Evolutionary conservation across 1,140 invertebrate species (phyloP).

Genomic region (Delia radicum): DNA sequence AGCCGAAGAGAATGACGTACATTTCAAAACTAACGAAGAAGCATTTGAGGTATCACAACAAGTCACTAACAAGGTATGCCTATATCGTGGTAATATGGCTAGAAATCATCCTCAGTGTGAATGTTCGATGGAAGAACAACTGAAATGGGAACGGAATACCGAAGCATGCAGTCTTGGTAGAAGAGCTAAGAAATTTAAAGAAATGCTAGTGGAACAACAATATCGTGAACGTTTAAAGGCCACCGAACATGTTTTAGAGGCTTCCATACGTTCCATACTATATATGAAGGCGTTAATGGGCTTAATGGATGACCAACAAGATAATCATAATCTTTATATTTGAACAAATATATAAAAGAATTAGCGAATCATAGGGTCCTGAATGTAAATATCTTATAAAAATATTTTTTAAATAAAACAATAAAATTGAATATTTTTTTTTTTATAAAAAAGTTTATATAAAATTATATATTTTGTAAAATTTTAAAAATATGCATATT

Average conservation of each 20-base stretch:
- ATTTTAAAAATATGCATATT: too few species aligned
- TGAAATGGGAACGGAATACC: conserved; percentile 29
- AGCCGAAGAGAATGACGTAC: not conserved
- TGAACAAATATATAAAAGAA: not conserved
- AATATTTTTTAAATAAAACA: too few species aligned
- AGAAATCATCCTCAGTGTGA: conserved; percentile 32
- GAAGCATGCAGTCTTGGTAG: conserved; percentile 36
- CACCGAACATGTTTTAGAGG: conserved; percentile 40
- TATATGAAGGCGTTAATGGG: conserved; percentile 38
- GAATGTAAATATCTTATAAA: not conserved
- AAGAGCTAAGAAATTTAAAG: conserved; percentile 39
- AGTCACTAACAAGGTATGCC: conserved; percentile 31
- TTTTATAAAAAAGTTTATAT: not conserved
- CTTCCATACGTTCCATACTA: conserved; percentile 44
- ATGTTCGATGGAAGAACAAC: conserved; percentile 20
- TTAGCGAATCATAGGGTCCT: not conserved
- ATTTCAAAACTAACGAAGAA: not conserved
- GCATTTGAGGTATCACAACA: not conserved
- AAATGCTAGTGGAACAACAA: conserved; percentile 40
- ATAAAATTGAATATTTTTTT: not conserved
- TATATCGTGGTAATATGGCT: conserved; percentile 34
- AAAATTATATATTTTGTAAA: not conserved
- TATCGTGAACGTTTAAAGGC: conserved; percentile 34
- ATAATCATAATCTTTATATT: not conserved
- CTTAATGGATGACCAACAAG: not conserved